Percentiles rank a stretch among this genome's conserved stretches.
These are phyloP conservation scores for Gasterosteus aculeatus DNA, from an alignment of 2,113 vertebrate genomes.

Conservation along the genomic window DNA sequence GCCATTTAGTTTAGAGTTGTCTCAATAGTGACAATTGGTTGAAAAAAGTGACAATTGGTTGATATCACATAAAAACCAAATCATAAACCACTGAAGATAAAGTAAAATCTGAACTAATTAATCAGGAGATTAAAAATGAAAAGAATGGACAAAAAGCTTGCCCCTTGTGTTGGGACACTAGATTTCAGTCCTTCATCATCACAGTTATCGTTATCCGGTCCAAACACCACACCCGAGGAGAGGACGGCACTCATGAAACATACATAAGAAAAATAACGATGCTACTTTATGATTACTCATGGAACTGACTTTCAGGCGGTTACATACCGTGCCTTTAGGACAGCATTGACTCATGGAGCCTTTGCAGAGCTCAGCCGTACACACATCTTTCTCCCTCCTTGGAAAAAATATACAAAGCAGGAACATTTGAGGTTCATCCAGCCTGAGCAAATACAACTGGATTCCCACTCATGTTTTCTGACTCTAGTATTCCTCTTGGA, in stretches of 20 bases:
- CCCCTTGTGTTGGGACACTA: neutral
- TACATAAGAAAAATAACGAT: neutral
- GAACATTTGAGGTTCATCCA: neutral
- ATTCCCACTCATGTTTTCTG: neutral
- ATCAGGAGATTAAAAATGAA: neutral
- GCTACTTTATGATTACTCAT: neutral
- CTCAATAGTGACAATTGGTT: neutral
- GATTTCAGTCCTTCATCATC: neutral
- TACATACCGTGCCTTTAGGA: constrained; percentile 1
- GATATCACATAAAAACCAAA: neutral
- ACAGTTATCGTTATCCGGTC: neutral
- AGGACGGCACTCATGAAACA: neutral
- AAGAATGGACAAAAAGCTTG: neutral
- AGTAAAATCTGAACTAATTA: neutral
- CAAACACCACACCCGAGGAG: too few relatives aligned
- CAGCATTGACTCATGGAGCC: neutral
- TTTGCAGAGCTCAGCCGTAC: neutral
- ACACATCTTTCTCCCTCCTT: neutral
- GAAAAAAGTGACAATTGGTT: neutral
- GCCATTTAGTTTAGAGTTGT: constrained; percentile 6
- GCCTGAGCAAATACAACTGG: neutral
- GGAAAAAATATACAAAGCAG: neutral
- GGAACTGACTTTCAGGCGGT: neutral
- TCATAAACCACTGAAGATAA: neutral
- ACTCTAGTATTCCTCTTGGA: neutral